Base-by-base conservation (phyloP, 2,797 vertebrate genomes). In the Sciaenops ocellatus region DNA sequence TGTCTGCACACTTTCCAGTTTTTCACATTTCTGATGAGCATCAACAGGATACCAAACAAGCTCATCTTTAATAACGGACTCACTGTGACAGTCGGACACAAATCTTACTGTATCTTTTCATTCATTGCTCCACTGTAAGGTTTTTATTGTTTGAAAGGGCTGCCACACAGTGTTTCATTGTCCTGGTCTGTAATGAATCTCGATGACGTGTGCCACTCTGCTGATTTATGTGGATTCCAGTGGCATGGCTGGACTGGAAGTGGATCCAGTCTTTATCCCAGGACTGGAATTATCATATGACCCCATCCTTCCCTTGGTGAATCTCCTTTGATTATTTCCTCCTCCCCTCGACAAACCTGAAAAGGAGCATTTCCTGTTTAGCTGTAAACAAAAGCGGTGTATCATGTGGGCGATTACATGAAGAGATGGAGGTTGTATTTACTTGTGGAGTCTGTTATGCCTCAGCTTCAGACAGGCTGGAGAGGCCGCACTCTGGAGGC, bases 401-500 rank as follows among this genome's bases (percentile, higher is more conserved):
- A 15, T 47, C 28, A 8, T 69, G 42, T 42, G 6, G 20, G 24
- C 41, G 59, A 62, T 57, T 6, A 22, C 30, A 44, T 54, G 26
- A 28, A 61, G 34, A n/a, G 38, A 17, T 62, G 28, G 41, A 42
- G 34, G 60, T 24, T 56, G 41, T 63, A 24, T 73, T 55, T 62
- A 42, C 41, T 30, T 9, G 51, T 47, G 59, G 22, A 52, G 17
- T 62, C 44, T 57, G 15, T 24, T 41, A 34, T 24, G 24, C 44
- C 56, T 61, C 47, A 42, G 17, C 20, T 22, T 94, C 87, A 94
- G 73, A 54, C 24, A 4, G 86, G 22, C 47, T 90, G 77, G 0
- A 93, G 65, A 30, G 92, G 91, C 65, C 91, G 81, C 28, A 95
- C 93, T 73, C 89, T 89, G 34, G 92, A 64, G n/a, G 60, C 73